Evolutionary conservation across 2,113 vertebrate species (phyloP).

Genomic region (Seriola rivoliana): DNA sequence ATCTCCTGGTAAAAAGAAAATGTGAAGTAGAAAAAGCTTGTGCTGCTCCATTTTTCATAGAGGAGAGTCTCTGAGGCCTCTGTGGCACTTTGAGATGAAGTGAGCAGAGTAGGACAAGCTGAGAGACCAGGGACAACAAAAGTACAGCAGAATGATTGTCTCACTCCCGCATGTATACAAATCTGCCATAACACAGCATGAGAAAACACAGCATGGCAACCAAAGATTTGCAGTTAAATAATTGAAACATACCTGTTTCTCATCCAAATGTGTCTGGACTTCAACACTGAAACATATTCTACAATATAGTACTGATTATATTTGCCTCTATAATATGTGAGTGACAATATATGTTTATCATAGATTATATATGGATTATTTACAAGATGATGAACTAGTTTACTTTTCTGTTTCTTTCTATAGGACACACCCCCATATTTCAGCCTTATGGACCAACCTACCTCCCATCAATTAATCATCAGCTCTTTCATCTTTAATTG

Average conservation of each 20-base stretch:
- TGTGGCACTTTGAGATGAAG: constrained; percentile 43
- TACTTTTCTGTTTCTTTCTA: background rate
- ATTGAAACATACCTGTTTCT: constrained; percentile 20
- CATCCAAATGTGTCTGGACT: background rate
- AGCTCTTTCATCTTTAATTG: constrained; percentile 83
- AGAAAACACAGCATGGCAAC: constrained; percentile 12
- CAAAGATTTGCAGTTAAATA: constrained; percentile 23
- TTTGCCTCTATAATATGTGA: background rate
- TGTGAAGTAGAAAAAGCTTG: constrained; percentile 59
- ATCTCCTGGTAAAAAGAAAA: constrained; percentile 67
- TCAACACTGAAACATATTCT: background rate
- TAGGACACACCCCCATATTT: constrained; percentile 23
- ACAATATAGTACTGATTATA: background rate
- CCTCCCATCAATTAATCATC: constrained; percentile 83
- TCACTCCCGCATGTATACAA: constrained; percentile 13
- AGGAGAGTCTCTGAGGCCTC: constrained; percentile 41
- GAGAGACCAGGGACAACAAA: constrained; percentile 24
- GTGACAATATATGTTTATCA: background rate
- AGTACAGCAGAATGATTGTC: constrained; percentile 5
- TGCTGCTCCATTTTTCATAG: constrained; percentile 77
- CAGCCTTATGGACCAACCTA: constrained; percentile 52
- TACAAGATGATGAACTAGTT: background rate
- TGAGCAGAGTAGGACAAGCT: constrained; percentile 34
- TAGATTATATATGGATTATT: background rate
- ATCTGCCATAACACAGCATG: constrained; percentile 4